phyloP scores from a whole-genome alignment of 2,797 vertebrate species.

The Esox masquinongy region DNA sequence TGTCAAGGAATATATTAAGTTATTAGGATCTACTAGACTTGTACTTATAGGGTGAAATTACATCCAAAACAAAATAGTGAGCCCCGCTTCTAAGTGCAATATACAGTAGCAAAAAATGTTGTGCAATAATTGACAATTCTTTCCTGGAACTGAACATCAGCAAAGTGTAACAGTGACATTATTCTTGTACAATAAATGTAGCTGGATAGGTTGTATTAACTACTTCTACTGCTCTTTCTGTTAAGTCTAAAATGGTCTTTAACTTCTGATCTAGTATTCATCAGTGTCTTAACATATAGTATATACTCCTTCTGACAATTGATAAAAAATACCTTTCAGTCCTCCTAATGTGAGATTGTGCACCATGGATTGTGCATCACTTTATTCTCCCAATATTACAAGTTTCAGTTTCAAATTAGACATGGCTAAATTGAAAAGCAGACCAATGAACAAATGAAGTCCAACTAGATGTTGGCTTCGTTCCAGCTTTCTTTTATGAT shows the following conservation, averaged over 20 bases:
- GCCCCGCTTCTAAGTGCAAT: not conserved
- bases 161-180: conserved; percentile 7
- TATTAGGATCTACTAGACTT: conserved; percentile 1
- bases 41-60: conserved; percentile 10
- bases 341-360: not conserved
- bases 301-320: not conserved
- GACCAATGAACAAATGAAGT: not conserved
- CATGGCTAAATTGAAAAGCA: not conserved
- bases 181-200: conserved; percentile 6
- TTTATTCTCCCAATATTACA: not conserved
- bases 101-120: not conserved
- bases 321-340: not conserved
- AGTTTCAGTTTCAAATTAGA: not conserved
- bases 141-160: not conserved
- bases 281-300: not conserved
- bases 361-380: not conserved
- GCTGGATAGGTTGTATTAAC: not conserved
- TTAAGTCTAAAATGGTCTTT: not conserved
- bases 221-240: not conserved
- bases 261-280: not conserved
- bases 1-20: not conserved
- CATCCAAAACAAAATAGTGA: not conserved
- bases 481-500: not conserved
- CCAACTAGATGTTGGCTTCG: not conserved
- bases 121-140: conserved; percentile 2